These are phyloP conservation scores for Heptranchias perlo DNA, from an alignment of 2,113 vertebrate genomes.

Conservation along the genomic window DNA sequence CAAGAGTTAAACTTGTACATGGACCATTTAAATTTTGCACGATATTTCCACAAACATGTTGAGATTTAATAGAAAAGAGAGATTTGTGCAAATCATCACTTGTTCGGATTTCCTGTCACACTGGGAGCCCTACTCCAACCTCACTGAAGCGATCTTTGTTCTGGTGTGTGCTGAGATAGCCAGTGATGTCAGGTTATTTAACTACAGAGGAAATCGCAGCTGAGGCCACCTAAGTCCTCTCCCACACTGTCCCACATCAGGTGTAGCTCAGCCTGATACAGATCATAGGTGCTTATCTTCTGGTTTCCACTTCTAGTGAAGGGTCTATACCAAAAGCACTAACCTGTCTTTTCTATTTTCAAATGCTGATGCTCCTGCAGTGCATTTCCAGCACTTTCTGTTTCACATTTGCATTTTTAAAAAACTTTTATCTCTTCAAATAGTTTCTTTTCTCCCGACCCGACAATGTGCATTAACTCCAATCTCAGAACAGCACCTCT, in stretches of 20 bases:
- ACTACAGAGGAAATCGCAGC: neutral
- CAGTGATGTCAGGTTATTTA: neutral
- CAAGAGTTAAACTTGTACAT: neutral
- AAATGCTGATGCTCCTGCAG: too few relatives aligned
- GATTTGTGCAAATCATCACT: neutral
- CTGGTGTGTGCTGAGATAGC: neutral
- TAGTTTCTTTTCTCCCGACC: neutral
- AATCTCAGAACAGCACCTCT: neutral
- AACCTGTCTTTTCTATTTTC: neutral
- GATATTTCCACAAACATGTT: neutral
- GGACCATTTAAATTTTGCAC: neutral
- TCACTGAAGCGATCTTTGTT: neutral
- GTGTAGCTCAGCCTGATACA: neutral
- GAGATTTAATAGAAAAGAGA: neutral
- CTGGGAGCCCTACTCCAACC: neutral
- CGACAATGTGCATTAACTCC: neutral
- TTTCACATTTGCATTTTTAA: neutral
- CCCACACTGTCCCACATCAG: neutral
- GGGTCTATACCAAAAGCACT: neutral
- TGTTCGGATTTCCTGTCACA: neutral
- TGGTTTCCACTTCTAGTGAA: neutral
- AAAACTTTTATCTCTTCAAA: neutral
- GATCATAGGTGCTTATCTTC: neutral
- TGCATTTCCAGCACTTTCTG: neutral
- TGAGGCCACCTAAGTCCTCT: neutral